Evolutionary conservation across 2,113 vertebrate genomes (phyloP).

Genomic region (Alectura lathami): DNA sequence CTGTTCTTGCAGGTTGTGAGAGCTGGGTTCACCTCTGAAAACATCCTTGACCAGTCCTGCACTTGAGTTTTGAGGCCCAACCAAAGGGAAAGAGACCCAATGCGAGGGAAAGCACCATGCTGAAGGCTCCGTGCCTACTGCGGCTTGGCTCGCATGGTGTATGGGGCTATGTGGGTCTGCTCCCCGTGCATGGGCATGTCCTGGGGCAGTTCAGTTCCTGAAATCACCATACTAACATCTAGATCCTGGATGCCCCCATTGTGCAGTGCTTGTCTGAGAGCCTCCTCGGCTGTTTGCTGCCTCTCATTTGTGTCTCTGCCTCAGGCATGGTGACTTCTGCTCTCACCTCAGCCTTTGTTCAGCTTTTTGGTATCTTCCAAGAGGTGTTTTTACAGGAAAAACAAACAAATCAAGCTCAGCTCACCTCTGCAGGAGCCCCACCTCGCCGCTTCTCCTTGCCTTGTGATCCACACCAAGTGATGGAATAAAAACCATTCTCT

Average conservation of each 20-base stretch:
- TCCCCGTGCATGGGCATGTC: neutral
- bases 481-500: neutral
- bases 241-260: neutral
- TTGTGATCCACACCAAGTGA: neutral
- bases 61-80: neutral
- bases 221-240: neutral
- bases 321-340: neutral
- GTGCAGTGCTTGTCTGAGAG: neutral
- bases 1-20: neutral
- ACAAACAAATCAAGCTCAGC: neutral
- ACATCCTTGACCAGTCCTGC: accelerated
- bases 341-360: neutral
- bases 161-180: neutral
- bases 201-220: neutral
- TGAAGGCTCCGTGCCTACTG: neutral
- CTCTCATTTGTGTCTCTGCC: neutral
- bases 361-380: neutral
- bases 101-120: neutral
- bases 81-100: neutral
- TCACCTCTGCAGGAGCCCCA: neutral
- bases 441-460: neutral
- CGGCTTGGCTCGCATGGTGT: accelerated
- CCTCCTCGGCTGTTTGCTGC: neutral
- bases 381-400: accelerated
- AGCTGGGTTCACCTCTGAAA: neutral